A percentile compares a stretch with the other conserved stretches of the same genome.
Evolutionary conservation across 2,113 vertebrate genomes (phyloP).

Genomic region (Lepus americanus): DNA sequence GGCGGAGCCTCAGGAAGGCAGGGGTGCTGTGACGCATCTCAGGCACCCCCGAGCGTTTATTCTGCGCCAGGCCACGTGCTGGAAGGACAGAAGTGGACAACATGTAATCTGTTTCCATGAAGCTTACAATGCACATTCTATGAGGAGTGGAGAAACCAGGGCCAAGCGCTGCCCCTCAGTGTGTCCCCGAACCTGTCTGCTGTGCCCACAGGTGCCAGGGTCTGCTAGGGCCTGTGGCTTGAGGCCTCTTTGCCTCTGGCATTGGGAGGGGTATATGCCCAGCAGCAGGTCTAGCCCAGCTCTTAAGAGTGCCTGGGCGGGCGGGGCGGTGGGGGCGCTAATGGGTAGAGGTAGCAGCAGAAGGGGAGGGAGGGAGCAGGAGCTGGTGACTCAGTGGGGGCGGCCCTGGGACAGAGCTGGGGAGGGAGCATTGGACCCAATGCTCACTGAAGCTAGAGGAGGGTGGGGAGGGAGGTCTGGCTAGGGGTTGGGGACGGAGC

Average conservation of each 20-base stretch:
- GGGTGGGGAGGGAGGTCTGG: not conserved
- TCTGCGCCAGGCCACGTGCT: slow-evolving; percentile 8
- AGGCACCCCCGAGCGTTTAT: not conserved
- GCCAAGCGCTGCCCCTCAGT: slow-evolving; percentile 29
- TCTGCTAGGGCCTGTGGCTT: slow-evolving; percentile 51
- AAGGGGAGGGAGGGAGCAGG: slow-evolving; percentile 34
- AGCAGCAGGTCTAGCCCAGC: slow-evolving; percentile 4
- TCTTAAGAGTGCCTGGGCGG: slow-evolving; percentile 1
- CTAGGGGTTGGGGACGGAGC: not conserved
- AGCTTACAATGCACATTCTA: slow-evolving; percentile 64
- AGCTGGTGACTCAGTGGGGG: slow-evolving; percentile 77
- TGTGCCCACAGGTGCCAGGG: not conserved
- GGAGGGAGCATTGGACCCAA: slow-evolving; percentile 15
- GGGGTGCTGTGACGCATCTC: not conserved
- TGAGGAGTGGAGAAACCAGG: slow-evolving; percentile 40
- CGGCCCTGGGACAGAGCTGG: slow-evolving; percentile 57
- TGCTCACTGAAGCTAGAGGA: slow-evolving; percentile 60
- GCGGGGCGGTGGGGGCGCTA: not conserved
- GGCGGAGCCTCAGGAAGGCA: not conserved
- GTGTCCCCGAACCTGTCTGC: slow-evolving; percentile 1
- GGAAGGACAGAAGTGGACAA: slow-evolving; percentile 25
- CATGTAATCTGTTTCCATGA: slow-evolving; percentile 24
- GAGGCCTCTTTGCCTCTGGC: slow-evolving; percentile 46
- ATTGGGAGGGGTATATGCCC: not conserved
- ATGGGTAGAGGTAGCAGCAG: slow-evolving; percentile 18